Evolutionary conservation across 2,797 vertebrate genomes (phyloP), one percentile per base, ranked within the genome.

Genomic region (Thaleichthys pacificus): DNA sequence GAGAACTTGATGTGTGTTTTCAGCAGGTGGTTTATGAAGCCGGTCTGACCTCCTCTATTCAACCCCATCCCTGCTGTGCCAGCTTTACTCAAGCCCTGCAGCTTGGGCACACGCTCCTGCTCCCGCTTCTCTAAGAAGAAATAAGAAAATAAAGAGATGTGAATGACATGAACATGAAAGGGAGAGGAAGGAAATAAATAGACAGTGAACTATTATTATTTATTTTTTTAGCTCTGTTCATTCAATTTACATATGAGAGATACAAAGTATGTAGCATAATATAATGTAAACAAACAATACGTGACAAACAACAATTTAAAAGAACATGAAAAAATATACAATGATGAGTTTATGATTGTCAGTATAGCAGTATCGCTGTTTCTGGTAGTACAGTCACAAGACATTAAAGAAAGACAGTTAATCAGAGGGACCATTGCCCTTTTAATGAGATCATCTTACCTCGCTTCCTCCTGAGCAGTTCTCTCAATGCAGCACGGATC

Each of bases 381-480:
- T 35, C 7, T 30, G 28, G 28, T 30, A 30, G 28, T 30, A 5
- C 32, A 35, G 32, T 35, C 32, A 35, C 32, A 8, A 35, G 32
- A 35, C 32, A 35, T 35, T 35, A 35, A 35, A 35, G 32, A 35
- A 35, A 35, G 7, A 35, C 32, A 1, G 32, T 35, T 35, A 8
- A 35, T 35, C 8, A 8, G 32, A 35, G 32, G 32, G 7, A 35
- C 7, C 7, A 35, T 35, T 35, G 5, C 6, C 32, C 32, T 51
- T 51, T 17, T 51, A 17, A 51, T 51, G 2, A 8, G 49, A 19
- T 64, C 67, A 7, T 71, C 51, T 70, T 30, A 90, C 89, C 91
- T 89, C 94, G 92, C 81, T 97, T 98, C 82, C 90, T 95, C 81
- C 97, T 96, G 49, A 97, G 93, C 73, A 99, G 92, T 49, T 99